A percentile compares a stretch with the other conserved stretches of the same genome.
Conservation (phyloP, 1,140 invertebrate species). For the Berghia stephanieae region DNA sequence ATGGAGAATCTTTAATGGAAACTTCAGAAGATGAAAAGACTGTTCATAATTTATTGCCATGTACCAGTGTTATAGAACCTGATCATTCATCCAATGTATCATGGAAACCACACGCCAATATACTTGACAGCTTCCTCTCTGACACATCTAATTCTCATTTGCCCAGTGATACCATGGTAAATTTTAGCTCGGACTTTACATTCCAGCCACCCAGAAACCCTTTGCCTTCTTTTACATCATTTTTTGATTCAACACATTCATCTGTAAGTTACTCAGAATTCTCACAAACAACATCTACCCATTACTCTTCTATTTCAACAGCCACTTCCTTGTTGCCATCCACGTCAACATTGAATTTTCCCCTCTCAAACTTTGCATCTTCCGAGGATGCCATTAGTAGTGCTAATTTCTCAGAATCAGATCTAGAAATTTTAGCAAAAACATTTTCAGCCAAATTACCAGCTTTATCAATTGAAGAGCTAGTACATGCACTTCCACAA, state of each 20-base stretch:
- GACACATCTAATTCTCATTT: slow-evolving; percentile 12
- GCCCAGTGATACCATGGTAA: slow-evolving; percentile 16
- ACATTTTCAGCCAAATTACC: slow-evolving; percentile 23
- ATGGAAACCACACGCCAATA: slow-evolving; percentile 10
- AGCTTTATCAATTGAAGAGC: slow-evolving; percentile 25
- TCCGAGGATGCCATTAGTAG: slow-evolving; percentile 18
- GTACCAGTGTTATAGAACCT: slow-evolving; percentile 27
- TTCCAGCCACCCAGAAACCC: slow-evolving; percentile 25
- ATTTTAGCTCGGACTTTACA: slow-evolving; percentile 21
- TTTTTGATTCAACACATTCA: slow-evolving; percentile 21
- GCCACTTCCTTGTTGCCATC: background rate
- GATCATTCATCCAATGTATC: background rate
- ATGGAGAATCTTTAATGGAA: background rate
- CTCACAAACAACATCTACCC: background rate
- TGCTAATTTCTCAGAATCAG: slow-evolving; percentile 12
- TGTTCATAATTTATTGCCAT: slow-evolving; percentile 29
- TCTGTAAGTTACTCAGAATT: slow-evolving; percentile 23
- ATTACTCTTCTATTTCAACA: background rate
- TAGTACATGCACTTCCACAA: slow-evolving; percentile 25
- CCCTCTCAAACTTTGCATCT: background rate
- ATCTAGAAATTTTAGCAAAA: slow-evolving; percentile 28
- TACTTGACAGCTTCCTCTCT: slow-evolving; percentile 27
- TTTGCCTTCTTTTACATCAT: slow-evolving; percentile 28
- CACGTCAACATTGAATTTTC: background rate
- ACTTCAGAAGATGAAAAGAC: slow-evolving; percentile 20